These are phyloP conservation scores for Tiphia femorata DNA, from an alignment of 2,888 invertebrate species.

Conservation along the genomic window DNA sequence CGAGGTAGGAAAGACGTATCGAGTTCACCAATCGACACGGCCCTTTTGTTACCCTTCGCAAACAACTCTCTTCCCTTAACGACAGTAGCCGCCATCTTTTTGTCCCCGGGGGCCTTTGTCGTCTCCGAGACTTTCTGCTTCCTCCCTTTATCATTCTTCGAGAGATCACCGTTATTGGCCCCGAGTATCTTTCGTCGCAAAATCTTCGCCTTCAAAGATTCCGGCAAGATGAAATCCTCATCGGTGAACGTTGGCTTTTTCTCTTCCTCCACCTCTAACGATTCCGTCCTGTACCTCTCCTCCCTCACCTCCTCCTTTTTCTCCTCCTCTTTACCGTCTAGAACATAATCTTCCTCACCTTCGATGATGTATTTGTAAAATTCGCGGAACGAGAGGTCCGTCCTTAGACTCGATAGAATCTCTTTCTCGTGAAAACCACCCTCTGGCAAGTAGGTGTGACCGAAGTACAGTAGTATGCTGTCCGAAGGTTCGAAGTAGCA, in stretches of 20 bases:
- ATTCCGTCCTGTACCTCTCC: constrained; percentile 25
- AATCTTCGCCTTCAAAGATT: constrained; percentile 52
- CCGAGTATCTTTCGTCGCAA: background rate
- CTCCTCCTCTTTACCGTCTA: constrained; percentile 57
- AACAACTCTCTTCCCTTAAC: constrained; percentile 6
- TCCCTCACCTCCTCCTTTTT: constrained; percentile 49
- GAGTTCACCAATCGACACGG: constrained; percentile 7
- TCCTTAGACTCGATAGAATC: constrained; percentile 58
- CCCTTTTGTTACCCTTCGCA: constrained; percentile 6
- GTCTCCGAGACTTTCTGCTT: constrained; percentile 6
- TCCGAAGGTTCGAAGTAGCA: constrained; percentile 55
- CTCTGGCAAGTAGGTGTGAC: constrained; percentile 13
- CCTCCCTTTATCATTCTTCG: constrained; percentile 12
- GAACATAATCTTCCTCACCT: background rate
- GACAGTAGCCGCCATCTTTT: background rate
- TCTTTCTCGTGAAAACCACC: too few relatives aligned
- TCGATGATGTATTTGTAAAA: constrained; percentile 71
- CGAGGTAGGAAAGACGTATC: constrained; percentile 29
- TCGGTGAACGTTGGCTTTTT: constrained; percentile 29
- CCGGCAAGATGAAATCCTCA: constrained; percentile 52
- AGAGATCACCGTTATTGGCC: background rate
- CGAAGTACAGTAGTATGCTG: constrained; percentile 51
- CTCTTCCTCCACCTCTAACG: constrained; percentile 24
- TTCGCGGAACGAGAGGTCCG: constrained; percentile 72
- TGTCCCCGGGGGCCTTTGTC: constrained; percentile 9